Percentiles rank a stretch among this genome's conserved stretches.
These are phyloP conservation scores for Neocrepidodera transversa DNA, from an alignment of 2,888 invertebrate genomes.

Conservation along the genomic window DNA sequence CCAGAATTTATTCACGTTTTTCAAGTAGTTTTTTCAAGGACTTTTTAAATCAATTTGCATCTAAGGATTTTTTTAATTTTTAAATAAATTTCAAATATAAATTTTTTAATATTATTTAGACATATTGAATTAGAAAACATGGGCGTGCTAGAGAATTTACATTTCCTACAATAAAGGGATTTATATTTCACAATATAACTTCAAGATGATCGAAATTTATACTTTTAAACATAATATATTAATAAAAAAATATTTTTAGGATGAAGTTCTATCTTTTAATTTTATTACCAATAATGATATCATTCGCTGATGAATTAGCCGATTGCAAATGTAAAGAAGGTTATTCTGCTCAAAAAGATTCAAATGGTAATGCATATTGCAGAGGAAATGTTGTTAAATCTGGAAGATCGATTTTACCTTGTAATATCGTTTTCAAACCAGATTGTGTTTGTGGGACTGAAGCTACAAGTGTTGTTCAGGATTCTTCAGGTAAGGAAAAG, in stretches of 20 bases:
- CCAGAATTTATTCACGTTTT: too few relatives aligned
- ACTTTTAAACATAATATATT: too few relatives aligned
- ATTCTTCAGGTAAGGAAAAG: slow-evolving; percentile 28
- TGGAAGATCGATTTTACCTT: slow-evolving; percentile 34
- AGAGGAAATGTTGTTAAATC: slow-evolving; percentile 37
- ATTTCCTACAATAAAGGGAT: too few relatives aligned
- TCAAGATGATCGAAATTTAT: too few relatives aligned
- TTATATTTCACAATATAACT: too few relatives aligned
- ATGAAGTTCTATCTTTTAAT: neutral
- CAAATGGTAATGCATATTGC: slow-evolving; percentile 38
- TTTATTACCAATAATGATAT: neutral
- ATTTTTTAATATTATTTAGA: too few relatives aligned
- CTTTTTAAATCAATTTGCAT: too few relatives aligned
- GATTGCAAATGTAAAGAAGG: slow-evolving; percentile 42
- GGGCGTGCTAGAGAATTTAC: too few relatives aligned
- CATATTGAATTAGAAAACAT: too few relatives aligned
- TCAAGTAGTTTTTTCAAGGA: too few relatives aligned
- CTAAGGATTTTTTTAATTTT: too few relatives aligned
- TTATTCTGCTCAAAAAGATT: slow-evolving; percentile 30
- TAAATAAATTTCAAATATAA: too few relatives aligned
- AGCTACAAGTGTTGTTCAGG: slow-evolving; percentile 39
- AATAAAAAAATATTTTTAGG: neutral
- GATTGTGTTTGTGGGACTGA: slow-evolving; percentile 40
- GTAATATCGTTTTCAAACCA: slow-evolving; percentile 43
- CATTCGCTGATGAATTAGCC: slow-evolving; percentile 33